A percentile compares a stretch with the other conserved stretches of the same genome.
phyloP scores from a whole-genome alignment of 1,140 invertebrate species.

The Odontomachus brunneus region DNA sequence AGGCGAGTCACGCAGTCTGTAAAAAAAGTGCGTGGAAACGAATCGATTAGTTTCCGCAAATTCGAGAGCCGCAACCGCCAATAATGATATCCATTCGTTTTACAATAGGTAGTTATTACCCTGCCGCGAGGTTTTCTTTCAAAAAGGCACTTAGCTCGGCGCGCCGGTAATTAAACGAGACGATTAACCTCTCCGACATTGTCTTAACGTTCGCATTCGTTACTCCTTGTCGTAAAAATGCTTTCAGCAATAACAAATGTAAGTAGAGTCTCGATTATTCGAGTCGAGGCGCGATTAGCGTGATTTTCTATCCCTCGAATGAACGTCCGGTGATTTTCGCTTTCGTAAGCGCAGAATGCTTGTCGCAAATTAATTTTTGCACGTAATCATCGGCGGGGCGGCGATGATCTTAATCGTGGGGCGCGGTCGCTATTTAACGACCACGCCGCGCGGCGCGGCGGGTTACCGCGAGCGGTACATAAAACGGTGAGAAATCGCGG shows the following conservation, averaged over 20 bases:
- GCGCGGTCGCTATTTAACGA: conserved; percentile 24
- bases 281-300: neutral
- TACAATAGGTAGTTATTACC: conserved; percentile 3
- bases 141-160: neutral
- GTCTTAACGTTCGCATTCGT: neutral
- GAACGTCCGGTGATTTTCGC: neutral
- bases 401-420: conserved; percentile 39
- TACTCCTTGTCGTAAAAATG: neutral
- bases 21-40: neutral
- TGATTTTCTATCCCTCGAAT: conserved; percentile 3
- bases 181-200: neutral
- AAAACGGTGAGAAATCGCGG: conserved; percentile 36
- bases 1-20: too few species aligned
- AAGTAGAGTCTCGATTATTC: neutral
- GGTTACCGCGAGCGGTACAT: conserved; percentile 33
- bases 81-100: conserved; percentile 4
- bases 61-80: conserved; percentile 14
- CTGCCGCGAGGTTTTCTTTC: neutral
- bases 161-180: neutral
- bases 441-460: conserved; percentile 19
- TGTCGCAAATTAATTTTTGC: conserved; percentile 37
- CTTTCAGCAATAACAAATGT: neutral
- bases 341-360: neutral
- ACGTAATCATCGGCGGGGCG: conserved; percentile 9
- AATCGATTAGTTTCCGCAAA: conserved; percentile 11